These are phyloP conservation scores for Pampusana beccarii DNA, from an alignment of 2,113 vertebrate species.

Conservation along the genomic window DNA sequence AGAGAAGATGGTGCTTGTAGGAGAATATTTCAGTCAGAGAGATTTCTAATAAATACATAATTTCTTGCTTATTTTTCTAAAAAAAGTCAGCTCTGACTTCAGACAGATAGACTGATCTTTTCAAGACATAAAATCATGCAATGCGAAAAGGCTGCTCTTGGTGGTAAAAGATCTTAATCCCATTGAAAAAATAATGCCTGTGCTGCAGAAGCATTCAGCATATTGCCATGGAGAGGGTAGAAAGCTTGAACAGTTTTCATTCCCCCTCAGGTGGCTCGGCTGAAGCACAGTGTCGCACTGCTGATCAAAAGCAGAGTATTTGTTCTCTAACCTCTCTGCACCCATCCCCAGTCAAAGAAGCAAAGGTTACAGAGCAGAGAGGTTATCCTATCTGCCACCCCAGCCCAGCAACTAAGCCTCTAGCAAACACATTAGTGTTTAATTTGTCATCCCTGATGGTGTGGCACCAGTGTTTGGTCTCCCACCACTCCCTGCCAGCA, in stretches of 20 bases:
- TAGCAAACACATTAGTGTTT: conserved; percentile 53
- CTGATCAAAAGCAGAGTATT: conserved; percentile 44
- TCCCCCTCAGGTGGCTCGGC: not conserved
- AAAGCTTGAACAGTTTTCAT: not conserved
- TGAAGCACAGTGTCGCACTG: not conserved
- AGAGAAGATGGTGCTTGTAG: conserved; percentile 9
- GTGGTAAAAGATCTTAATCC: not conserved
- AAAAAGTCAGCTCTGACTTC: not conserved
- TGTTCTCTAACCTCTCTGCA: conserved; percentile 5
- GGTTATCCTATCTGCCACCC: not conserved
- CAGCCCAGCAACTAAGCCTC: conserved; percentile 20
- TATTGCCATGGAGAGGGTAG: conserved; percentile 18
- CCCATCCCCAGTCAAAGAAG: not conserved
- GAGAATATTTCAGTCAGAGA: conserved; percentile 13
- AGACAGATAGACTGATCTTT: not conserved
- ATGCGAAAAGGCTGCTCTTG: not conserved
- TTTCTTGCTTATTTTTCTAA: conserved; percentile 19
- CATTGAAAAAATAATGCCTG: not conserved
- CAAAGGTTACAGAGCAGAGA: conserved; percentile 23
- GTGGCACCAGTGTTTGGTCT: not conserved
- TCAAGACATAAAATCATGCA: not conserved
- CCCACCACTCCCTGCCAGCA: not conserved
- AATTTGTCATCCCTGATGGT: conserved; percentile 8
- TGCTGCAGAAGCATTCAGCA: not conserved
- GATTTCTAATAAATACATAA: conserved; percentile 30